Conservation (phyloP, 2,797 vertebrate species). For the Pipistrellus kuhlii region DNA sequence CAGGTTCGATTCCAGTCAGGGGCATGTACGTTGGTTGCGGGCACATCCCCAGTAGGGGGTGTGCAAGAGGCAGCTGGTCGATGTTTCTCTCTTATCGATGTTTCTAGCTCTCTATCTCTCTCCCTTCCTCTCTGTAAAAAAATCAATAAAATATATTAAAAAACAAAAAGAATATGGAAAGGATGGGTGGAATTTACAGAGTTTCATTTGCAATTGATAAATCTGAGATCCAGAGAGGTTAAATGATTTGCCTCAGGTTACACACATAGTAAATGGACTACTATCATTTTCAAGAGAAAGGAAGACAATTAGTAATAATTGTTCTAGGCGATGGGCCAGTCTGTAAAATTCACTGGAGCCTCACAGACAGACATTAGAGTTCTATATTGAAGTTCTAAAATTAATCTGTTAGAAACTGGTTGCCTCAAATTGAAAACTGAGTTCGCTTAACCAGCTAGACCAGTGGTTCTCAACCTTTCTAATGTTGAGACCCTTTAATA, state of each 20-base stretch:
- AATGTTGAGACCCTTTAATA: too few relatives aligned
- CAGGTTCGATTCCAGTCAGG: too few relatives aligned
- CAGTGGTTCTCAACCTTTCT: too few relatives aligned
- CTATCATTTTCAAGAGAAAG: constrained; percentile 22
- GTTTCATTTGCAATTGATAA: background rate
- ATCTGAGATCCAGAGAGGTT: background rate
- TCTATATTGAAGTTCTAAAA: background rate
- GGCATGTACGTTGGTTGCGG: too few relatives aligned
- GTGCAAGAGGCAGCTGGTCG: too few relatives aligned
- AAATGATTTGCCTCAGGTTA: background rate
- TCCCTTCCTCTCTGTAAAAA: too few relatives aligned
- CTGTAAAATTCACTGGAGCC: background rate
- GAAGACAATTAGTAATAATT: background rate
- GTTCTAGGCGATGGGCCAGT: background rate
- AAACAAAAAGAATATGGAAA: background rate
- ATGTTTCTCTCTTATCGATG: too few relatives aligned
- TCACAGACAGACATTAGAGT: background rate
- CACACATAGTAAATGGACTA: background rate
- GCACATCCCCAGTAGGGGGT: too few relatives aligned
- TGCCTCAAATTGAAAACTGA: constrained; percentile 8
- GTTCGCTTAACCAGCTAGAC: background rate
- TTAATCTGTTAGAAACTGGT: background rate
- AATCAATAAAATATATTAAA: too few relatives aligned
- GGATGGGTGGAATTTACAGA: background rate
- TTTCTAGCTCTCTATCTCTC: too few relatives aligned